Conservation (phyloP, 1,140 invertebrate species). For the Pseudomyrmex flavicornis region DNA sequence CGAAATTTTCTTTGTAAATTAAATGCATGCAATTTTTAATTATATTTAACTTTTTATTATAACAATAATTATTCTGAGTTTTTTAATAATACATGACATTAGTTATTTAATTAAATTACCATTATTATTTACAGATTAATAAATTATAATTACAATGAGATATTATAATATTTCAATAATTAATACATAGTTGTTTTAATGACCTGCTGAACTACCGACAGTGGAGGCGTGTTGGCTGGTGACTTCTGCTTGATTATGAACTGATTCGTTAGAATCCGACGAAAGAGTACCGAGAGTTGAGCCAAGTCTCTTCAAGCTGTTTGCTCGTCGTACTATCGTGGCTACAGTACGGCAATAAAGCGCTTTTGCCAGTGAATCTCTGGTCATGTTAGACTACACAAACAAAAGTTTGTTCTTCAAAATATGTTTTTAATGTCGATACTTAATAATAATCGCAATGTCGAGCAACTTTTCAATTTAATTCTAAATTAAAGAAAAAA, state of each 20-base stretch:
- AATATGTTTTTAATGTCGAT: conserved; percentile 11
- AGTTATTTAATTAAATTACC: not conserved
- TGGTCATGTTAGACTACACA: conserved; percentile 91
- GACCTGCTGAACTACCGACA: conserved; percentile 88
- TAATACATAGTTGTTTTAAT: conserved; percentile 70
- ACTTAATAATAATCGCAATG: conserved; percentile 2
- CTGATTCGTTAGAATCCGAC: conserved; percentile 96
- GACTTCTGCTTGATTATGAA: conserved; percentile 94
- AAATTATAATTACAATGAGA: not conserved
- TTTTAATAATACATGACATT: not conserved
- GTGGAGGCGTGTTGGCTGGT: conserved; percentile 95
- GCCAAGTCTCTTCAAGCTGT: conserved; percentile 94
- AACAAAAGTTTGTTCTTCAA: conserved; percentile 59
- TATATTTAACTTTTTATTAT: not conserved
- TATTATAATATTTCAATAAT: not conserved
- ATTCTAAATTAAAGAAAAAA: not conserved
- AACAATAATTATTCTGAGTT: not conserved
- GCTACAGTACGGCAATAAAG: conserved; percentile 97
- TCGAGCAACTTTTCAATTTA: not conserved
- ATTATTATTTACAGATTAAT: not conserved
- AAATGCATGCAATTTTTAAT: not conserved
- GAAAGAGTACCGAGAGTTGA: conserved; percentile 95
- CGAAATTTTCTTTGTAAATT: not conserved
- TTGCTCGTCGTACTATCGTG: conserved; percentile 96
- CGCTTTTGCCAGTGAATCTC: conserved; percentile 96